Conservation (phyloP, 2,113 vertebrate genomes). For the Ctenodactylus gundi region DNA sequence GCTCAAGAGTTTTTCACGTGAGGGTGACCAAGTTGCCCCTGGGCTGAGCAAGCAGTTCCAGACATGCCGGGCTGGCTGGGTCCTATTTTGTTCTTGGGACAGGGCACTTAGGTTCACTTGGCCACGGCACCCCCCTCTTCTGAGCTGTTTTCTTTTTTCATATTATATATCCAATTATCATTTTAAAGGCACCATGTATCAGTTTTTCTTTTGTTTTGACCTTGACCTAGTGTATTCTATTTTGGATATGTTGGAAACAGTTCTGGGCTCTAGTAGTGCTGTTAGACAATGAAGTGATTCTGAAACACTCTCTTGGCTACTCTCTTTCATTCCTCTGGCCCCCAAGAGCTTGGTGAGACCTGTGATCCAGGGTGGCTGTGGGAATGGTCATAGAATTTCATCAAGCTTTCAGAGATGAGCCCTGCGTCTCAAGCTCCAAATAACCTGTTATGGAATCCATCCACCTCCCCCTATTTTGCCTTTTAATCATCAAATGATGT, state of each 20-base stretch:
- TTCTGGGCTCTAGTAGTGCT: not conserved
- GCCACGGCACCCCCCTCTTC: not conserved
- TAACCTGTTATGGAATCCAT: not conserved
- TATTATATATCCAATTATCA: not conserved
- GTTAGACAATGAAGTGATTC: not conserved
- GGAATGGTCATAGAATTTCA: not conserved
- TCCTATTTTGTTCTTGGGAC: not conserved
- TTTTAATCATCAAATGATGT: not conserved
- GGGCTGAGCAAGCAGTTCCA: not conserved
- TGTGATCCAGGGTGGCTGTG: not conserved
- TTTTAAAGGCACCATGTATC: not conserved
- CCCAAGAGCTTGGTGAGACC: not conserved
- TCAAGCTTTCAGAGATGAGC: not conserved
- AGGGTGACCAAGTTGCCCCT: not conserved
- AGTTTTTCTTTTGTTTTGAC: not conserved
- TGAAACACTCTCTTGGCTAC: not conserved
- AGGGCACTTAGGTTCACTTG: not conserved
- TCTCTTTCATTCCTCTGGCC: not conserved
- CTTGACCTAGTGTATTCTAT: not conserved
- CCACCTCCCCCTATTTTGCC: not conserved
- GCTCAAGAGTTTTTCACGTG: not conserved
- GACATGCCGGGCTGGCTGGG: fast-evolving
- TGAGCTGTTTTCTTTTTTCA: not conserved
- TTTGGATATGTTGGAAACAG: not conserved
- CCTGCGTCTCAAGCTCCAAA: conserved; percentile 2